phyloP scores from a whole-genome alignment of 2,888 invertebrate species.

The Sesia apiformis region DNA sequence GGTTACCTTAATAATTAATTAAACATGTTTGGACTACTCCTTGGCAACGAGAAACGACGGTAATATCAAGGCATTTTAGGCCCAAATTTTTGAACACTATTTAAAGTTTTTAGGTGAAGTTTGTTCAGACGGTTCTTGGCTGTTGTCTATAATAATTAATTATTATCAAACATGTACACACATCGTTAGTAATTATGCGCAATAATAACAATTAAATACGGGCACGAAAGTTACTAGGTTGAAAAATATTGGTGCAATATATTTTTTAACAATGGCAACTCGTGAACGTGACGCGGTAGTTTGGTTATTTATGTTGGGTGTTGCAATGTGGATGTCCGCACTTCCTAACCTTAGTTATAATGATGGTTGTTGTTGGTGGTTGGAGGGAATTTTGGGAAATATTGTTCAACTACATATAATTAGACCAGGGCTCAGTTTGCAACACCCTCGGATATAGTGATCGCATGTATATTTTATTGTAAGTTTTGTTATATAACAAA shows the following conservation, averaged over 20 bases:
- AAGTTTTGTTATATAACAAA: conserved; percentile 64
- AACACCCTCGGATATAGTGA: conserved; percentile 42
- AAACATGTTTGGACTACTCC: conserved; percentile 11
- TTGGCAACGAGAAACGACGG: not conserved
- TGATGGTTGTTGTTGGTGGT: conserved; percentile 20
- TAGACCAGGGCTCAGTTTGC: conserved; percentile 38
- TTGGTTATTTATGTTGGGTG: conserved; percentile 35
- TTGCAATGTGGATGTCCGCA: conserved; percentile 50
- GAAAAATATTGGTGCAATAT: conserved; percentile 55
- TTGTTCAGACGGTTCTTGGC: conserved; percentile 24
- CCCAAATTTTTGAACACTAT: conserved; percentile 12
- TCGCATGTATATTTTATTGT: conserved; percentile 54
- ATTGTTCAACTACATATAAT: conserved; percentile 13
- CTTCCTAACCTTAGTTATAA: conserved; percentile 15
- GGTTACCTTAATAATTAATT: conserved; percentile 46
- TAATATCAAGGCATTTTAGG: conserved; percentile 17
- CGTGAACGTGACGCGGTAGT: conserved; percentile 18
- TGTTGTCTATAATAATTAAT: conserved; percentile 53
- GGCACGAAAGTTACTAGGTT: conserved; percentile 22
- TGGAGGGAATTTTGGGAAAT: conserved; percentile 4
- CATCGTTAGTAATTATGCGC: not conserved
- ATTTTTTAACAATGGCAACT: conserved; percentile 40
- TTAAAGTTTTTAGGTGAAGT: conserved; percentile 5
- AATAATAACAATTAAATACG: conserved; percentile 21
- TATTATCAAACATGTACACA: not conserved